These are phyloP conservation scores for Imbricaverruca yamaguchii DNA, from an alignment of 2,888 invertebrate genomes.

Conservation along the genomic window DNA sequence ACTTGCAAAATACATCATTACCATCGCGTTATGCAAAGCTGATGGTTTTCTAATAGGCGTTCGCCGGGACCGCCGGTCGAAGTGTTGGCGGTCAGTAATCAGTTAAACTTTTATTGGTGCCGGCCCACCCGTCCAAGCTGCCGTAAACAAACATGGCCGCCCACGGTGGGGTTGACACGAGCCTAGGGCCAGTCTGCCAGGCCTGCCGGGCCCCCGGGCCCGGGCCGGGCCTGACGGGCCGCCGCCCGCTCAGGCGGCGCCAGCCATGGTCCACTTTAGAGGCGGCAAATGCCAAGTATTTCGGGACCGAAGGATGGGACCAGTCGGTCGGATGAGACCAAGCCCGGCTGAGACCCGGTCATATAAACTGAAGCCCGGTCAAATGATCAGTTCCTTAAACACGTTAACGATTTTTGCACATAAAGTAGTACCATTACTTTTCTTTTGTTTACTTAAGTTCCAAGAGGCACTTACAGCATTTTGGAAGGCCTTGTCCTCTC, in stretches of 20 bases:
- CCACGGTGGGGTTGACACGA: neutral
- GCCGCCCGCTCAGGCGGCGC: neutral
- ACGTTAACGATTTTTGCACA: too few relatives aligned
- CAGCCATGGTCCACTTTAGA: neutral
- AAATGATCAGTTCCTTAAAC: too few relatives aligned
- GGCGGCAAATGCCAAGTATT: too few relatives aligned
- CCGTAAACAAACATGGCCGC: constrained; percentile 7
- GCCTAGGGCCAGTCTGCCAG: neutral
- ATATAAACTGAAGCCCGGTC: too few relatives aligned
- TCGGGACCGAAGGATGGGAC: too few relatives aligned
- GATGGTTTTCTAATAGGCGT: constrained; percentile 18
- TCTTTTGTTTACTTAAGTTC: too few relatives aligned
- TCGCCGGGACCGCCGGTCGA: neutral
- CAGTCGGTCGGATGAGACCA: too few relatives aligned
- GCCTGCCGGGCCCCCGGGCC: neutral
- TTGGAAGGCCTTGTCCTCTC: too few relatives aligned
- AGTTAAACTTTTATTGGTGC: constrained; percentile 11
- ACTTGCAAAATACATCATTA: constrained; percentile 19
- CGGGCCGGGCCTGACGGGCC: neutral
- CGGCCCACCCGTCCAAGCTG: neutral
- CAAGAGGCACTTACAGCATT: too few relatives aligned
- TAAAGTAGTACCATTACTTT: too few relatives aligned
- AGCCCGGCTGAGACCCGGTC: too few relatives aligned
- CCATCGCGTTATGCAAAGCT: constrained; percentile 7
- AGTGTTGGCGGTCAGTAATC: neutral